Conservation (phyloP, 1,140 invertebrate species). For the Bathynomus jamesi region DNA sequence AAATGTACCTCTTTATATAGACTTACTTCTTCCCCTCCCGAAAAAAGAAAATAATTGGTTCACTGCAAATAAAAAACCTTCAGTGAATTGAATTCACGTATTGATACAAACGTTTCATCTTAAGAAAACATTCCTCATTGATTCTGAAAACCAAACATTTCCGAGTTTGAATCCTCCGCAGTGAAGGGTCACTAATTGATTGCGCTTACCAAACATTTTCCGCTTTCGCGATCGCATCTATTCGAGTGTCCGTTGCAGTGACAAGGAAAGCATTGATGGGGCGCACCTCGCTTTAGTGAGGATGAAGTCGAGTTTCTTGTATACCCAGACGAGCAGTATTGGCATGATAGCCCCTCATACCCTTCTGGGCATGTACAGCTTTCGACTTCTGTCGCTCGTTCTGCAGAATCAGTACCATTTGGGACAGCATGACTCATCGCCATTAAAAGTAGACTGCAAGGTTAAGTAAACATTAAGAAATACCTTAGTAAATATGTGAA, state of each 20-base stretch:
- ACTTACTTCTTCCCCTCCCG: no score
- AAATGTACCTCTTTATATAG: no score
- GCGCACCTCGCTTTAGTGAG: neutral
- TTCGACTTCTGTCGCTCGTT: neutral
- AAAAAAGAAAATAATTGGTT: no score
- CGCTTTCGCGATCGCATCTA: neutral
- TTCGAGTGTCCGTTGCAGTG: neutral
- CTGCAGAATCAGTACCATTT: neutral
- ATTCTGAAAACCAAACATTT: no score
- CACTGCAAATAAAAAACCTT: no score
- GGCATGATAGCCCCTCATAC: neutral
- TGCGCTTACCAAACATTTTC: neutral
- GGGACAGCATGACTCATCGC: neutral
- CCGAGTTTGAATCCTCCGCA: no score
- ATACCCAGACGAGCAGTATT: neutral
- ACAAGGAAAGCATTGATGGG: neutral
- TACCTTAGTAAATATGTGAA: no score
- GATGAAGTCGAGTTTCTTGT: neutral
- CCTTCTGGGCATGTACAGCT: neutral
- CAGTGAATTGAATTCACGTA: no score
- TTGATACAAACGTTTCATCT: no score
- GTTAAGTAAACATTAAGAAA: no score
- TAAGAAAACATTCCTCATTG: no score
- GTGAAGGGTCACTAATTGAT: no score
- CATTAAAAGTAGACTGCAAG: neutral